Percentiles rank a stretch among this genome's conserved stretches.
phyloP scores from a whole-genome alignment of 2,797 vertebrate species.

The Pelobates cultripes region DNA sequence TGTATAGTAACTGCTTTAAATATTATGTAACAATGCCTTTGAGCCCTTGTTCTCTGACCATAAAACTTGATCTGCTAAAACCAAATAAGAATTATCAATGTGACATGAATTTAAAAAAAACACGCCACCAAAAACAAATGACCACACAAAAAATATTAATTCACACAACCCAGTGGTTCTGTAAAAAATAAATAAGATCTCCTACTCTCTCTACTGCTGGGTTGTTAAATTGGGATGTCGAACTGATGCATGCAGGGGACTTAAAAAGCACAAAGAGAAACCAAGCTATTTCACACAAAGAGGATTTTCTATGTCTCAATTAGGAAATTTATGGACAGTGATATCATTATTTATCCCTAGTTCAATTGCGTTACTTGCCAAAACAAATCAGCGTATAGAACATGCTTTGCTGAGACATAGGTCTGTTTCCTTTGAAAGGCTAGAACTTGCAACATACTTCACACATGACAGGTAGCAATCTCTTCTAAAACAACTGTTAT shows the following conservation, averaged over 20 bases:
- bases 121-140: no score
- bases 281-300: background rate
- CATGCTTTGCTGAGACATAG: background rate
- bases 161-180: no score
- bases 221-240: no score
- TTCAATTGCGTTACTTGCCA: background rate
- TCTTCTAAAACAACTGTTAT: background rate
- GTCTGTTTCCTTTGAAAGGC: background rate
- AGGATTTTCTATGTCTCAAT: background rate
- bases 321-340: background rate
- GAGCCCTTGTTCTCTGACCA: no score
- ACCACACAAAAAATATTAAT: no score
- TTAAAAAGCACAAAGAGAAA: background rate
- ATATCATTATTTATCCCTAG: conserved; percentile 9
- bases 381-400: conserved; percentile 2
- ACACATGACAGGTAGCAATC: conserved; percentile 1
- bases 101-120: no score
- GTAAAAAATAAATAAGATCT: no score
- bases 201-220: no score
- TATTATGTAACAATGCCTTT: no score
- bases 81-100: no score
- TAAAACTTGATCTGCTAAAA: no score
- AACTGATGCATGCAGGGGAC: background rate
- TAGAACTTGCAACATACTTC: conserved; percentile 8
- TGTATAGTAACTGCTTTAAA: no score